A percentile compares a stretch with the other conserved stretches of the same genome.
These are phyloP conservation scores for Casuarius casuarius DNA, from an alignment of 2,113 vertebrate genomes.

Conservation along the genomic window DNA sequence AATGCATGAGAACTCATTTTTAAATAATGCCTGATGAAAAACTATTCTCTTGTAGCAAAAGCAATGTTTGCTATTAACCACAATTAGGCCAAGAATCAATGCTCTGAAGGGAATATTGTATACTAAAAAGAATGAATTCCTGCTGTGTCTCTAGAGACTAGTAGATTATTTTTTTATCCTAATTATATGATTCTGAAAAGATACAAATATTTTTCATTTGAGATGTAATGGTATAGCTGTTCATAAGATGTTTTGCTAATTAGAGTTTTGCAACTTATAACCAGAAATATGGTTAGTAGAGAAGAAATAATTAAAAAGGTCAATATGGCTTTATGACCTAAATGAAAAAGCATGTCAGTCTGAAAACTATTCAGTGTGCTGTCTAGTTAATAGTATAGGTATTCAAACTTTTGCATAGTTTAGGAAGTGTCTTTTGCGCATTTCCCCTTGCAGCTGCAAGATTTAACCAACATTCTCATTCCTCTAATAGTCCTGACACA, in stretches of 20 bases:
- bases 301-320: not conserved
- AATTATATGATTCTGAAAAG: slow-evolving; percentile 36
- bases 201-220: not conserved
- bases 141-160: not conserved
- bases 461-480: not conserved
- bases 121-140: slow-evolving; percentile 11
- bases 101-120: not conserved
- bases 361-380: not conserved
- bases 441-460: not conserved
- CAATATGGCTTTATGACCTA: not conserved
- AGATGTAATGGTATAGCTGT: not conserved
- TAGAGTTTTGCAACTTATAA: slow-evolving; percentile 19
- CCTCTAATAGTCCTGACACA: not conserved
- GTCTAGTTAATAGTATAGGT: not conserved
- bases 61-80: not conserved
- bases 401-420: not conserved
- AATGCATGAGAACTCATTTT: not conserved
- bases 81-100: not conserved
- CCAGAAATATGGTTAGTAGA: not conserved
- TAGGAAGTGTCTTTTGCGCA: not conserved
- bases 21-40: not conserved
- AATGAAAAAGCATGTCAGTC: slow-evolving; percentile 19
- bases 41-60: not conserved
- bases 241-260: slow-evolving; percentile 4
- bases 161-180: slow-evolving; percentile 8